These are phyloP conservation scores for Drosophila setifemur DNA, from an alignment of 1,140 invertebrate species.

Conservation along the genomic window DNA sequence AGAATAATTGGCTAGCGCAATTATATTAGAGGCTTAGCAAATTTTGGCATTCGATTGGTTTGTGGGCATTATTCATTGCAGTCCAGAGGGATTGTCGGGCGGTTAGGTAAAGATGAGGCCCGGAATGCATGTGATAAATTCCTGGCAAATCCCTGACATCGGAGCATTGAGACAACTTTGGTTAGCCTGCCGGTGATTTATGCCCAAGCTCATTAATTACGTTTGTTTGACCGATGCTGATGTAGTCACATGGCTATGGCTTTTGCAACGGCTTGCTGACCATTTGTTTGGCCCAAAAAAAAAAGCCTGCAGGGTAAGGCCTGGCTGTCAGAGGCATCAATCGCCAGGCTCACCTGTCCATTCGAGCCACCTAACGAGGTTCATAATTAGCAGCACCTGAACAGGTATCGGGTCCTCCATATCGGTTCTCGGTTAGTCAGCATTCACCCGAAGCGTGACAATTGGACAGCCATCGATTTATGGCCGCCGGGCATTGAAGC, in stretches of 20 bases:
- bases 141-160: constrained; percentile 20
- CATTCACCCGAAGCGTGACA: constrained; percentile 34
- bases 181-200: constrained; percentile 57
- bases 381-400: constrained; percentile 60
- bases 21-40: neutral
- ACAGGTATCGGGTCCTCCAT: neutral
- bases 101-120: neutral
- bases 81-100: neutral
- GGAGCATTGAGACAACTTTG: constrained; percentile 24
- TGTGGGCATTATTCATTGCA: constrained; percentile 29
- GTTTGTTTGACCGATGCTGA: constrained; percentile 7
- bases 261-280: neutral
- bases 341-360: constrained; percentile 24
- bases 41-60: constrained; percentile 20
- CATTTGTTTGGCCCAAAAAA: no score
- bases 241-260: constrained; percentile 24
- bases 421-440: neutral
- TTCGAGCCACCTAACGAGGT: constrained; percentile 9
- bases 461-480: constrained; percentile 51
- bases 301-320: constrained; percentile 3
- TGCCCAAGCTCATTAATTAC: constrained; percentile 56
- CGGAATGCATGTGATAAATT: constrained; percentile 13
- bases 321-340: constrained; percentile 29
- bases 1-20: neutral
- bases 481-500: constrained; percentile 29